Evolutionary conservation across 1,140 invertebrate genomes (phyloP).

Genomic region (Anadara kagoshimensis): DNA sequence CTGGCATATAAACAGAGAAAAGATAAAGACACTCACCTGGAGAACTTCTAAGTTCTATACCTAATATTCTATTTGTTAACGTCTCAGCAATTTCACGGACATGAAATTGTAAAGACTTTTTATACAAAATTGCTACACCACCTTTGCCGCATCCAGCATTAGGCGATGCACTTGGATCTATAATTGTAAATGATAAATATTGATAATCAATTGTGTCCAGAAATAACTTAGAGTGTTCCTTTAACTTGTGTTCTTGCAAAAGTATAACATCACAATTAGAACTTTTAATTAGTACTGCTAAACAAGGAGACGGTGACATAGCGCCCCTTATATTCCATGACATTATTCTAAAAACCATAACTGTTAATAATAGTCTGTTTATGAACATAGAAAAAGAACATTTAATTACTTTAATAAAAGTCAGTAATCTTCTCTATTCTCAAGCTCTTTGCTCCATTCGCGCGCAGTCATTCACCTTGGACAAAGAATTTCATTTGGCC

Average conservation of each 20-base stretch:
- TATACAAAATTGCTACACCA: background rate
- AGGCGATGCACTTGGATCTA: background rate
- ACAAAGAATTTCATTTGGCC: slow-evolving; percentile 9
- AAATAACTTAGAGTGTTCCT: background rate
- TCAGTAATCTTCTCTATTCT: slow-evolving; percentile 1
- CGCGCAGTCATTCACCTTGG: slow-evolving; percentile 2
- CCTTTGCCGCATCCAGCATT: background rate
- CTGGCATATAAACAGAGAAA: background rate
- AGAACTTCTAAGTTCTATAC: slow-evolving; percentile 4
- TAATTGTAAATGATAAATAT: background rate
- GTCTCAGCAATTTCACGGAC: slow-evolving; percentile 2
- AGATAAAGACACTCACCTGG: background rate
- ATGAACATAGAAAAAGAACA: background rate
- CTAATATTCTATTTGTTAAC: background rate
- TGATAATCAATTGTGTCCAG: slow-evolving; percentile 4
- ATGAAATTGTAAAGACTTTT: background rate
- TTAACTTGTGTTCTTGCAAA: slow-evolving; percentile 6
- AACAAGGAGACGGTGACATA: slow-evolving; percentile 7
- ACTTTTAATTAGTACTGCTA: background rate
- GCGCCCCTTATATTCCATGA: slow-evolving; percentile 11
- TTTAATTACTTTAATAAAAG: background rate
- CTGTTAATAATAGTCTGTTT: background rate
- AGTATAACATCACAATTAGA: slow-evolving; percentile 1
- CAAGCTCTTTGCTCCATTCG: background rate
- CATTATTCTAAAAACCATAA: background rate